Conservation (phyloP, 35 echinoderm and acorn worm genomes). For the Apostichopus japonicus region DNA sequence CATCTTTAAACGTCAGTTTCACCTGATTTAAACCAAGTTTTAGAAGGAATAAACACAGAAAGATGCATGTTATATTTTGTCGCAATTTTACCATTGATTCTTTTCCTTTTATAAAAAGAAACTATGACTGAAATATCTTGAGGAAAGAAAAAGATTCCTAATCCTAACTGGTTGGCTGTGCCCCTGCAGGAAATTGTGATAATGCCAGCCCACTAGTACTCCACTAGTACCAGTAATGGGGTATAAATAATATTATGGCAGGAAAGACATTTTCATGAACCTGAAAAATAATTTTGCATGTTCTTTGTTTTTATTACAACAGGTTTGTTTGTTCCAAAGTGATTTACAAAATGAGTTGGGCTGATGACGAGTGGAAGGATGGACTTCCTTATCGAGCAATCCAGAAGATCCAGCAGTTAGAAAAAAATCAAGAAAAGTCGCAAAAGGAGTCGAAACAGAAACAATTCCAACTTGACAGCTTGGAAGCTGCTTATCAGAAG, state of each 20-base stretch:
- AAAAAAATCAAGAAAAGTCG: conserved; percentile 69
- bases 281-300: background rate
- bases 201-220: no score
- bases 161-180: no score
- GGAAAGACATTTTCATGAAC: background rate
- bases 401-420: conserved; percentile 85
- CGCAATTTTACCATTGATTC: no score
- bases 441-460: conserved; percentile 87
- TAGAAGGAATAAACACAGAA: no score
- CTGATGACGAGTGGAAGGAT: conserved; percentile 95
- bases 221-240: no score
- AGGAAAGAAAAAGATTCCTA: no score
- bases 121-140: no score
- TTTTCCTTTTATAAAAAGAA: no score
- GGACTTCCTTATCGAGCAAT: conserved; percentile 81
- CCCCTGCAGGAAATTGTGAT: no score
- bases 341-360: conserved; percentile 88
- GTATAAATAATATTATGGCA: background rate
- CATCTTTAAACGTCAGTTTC: no score
- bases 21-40: no score
- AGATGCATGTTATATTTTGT: no score
- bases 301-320: background rate
- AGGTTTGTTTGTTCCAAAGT: background rate
- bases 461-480: conserved; percentile 80
- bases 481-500: conserved; percentile 89